Evolutionary conservation across 2,888 invertebrate species (phyloP), one percentile per base, ranked within the genome.

Genomic region (Aelia acuminata): DNA sequence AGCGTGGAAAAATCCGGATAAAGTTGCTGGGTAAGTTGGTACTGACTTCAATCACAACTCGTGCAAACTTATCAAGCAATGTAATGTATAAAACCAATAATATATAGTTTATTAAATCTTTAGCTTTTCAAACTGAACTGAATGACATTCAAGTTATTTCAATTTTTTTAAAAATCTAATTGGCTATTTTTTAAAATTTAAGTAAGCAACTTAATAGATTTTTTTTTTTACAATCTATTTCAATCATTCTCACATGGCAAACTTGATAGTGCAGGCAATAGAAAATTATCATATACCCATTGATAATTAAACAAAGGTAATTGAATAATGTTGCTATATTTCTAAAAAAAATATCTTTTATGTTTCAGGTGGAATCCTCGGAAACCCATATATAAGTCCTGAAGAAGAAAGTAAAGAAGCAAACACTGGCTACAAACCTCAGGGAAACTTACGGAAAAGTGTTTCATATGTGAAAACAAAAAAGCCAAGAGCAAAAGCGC

Each of bases 381-480:
- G 87, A 47, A 70, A 43, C 70, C 70, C 63, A 70, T 70, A 26
- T 35, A 31, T 43, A 15, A 63, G 18, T 47, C 63, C 87, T n/a
- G 63, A 39, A 0, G 87, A 63, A 63, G 87, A 87, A 47, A 43
- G n/a, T 11, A 49, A n/a, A 5, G 49, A 84, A 84, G 49, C 84
- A 84, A 47, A 5, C 43, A 80, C n/a, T 80, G 43, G 80, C 13
- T 43, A 80, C 39, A 57, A 47, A 47, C 47, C 48, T 8, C 57
- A 63, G 18, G 87, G 87, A 7, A 87, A 63, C 31, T 63, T 87
- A 26, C 39, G 87, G 20, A 87, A 87, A 63, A 87, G 87, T 63
- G 70, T 87, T 48, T 57, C 87, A n/a, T 53, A 63, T 43, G 47
- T 47, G 11, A 15, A 57, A 43, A 87, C 48, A 20, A 87, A 57